A percentile compares a stretch with the other conserved stretches of the same genome.
phyloP scores from a whole-genome alignment of 2,797 vertebrate genomes.

The Anniella stebbinsi region DNA sequence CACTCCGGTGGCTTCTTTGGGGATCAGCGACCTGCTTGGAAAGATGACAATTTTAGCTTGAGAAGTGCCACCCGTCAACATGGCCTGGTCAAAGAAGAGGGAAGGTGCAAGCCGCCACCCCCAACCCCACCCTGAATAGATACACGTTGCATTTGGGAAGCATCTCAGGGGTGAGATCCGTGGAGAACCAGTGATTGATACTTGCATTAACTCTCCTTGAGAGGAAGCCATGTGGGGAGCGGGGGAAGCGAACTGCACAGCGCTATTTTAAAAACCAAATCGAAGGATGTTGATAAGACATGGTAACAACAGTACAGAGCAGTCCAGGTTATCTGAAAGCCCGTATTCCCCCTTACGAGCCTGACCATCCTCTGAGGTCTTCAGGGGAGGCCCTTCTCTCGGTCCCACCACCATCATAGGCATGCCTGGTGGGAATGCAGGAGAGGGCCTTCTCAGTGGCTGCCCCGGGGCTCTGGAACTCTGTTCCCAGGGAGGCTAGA shows the following conservation, averaged over 20 bases:
- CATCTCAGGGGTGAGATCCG: slow-evolving; percentile 16
- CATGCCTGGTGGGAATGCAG: no score
- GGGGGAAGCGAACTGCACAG: no score
- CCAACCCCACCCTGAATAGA: slow-evolving; percentile 25
- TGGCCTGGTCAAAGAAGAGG: neutral
- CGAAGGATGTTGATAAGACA: no score
- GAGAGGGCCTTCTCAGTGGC: no score
- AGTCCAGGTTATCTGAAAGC: no score
- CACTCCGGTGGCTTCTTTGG: slow-evolving; percentile 62
- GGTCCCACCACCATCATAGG: no score
- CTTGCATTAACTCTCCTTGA: neutral
- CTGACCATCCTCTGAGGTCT: no score
- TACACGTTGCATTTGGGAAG: slow-evolving; percentile 44
- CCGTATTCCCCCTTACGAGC: no score
- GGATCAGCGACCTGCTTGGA: slow-evolving; percentile 47
- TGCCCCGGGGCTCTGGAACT: no score
- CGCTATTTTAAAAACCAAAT: neutral
- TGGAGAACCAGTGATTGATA: slow-evolving; percentile 20
- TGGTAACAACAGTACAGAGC: neutral
- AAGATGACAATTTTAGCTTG: slow-evolving; percentile 43
- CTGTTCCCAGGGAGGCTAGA: no score
- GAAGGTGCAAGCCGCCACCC: neutral
- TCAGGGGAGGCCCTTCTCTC: no score
- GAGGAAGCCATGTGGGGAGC: neutral
- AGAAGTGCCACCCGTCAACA: slow-evolving; percentile 10